phyloP scores from a whole-genome alignment of 2,113 vertebrate species.

The Petroica traversi region DNA sequence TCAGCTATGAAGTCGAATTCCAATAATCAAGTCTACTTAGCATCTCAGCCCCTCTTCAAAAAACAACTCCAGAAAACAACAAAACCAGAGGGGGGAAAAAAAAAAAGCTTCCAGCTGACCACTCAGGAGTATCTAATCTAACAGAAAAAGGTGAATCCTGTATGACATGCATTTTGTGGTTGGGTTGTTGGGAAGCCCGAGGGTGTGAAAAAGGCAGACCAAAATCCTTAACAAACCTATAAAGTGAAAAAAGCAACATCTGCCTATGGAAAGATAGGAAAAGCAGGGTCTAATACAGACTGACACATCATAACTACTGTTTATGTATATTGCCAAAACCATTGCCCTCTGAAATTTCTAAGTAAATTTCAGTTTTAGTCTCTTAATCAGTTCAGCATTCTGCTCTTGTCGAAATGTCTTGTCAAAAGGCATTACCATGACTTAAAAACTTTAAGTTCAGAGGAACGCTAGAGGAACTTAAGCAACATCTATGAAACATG shows the following conservation, averaged over 20 bases:
- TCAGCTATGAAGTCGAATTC: neutral
- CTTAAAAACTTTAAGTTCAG: neutral
- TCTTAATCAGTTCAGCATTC: slow-evolving; percentile 26
- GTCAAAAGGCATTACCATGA: neutral
- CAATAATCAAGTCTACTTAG: neutral
- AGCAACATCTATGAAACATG: neutral
- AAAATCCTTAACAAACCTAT: slow-evolving; percentile 21
- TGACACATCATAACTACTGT: slow-evolving; percentile 52
- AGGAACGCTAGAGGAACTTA: neutral
- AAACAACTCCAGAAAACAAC: neutral
- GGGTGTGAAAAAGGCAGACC: neutral
- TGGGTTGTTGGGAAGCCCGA: slow-evolving; percentile 24
- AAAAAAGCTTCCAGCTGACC: slow-evolving; percentile 12
- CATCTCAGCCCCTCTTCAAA: neutral
- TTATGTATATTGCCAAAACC: slow-evolving; percentile 29
- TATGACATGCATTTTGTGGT: slow-evolving; percentile 31
- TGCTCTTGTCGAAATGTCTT: neutral
- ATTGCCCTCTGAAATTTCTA: neutral
- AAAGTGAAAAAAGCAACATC: slow-evolving; percentile 40
- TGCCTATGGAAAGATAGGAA: slow-evolving; percentile 37
- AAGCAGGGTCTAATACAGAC: slow-evolving; percentile 24
- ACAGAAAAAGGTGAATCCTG: slow-evolving; percentile 45
- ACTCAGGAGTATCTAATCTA: neutral
- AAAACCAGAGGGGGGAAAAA: accelerated
- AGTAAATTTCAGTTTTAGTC: slow-evolving; percentile 35